Conservation (phyloP, 2,113 vertebrate genomes). For the Aepyceros melampus region DNA sequence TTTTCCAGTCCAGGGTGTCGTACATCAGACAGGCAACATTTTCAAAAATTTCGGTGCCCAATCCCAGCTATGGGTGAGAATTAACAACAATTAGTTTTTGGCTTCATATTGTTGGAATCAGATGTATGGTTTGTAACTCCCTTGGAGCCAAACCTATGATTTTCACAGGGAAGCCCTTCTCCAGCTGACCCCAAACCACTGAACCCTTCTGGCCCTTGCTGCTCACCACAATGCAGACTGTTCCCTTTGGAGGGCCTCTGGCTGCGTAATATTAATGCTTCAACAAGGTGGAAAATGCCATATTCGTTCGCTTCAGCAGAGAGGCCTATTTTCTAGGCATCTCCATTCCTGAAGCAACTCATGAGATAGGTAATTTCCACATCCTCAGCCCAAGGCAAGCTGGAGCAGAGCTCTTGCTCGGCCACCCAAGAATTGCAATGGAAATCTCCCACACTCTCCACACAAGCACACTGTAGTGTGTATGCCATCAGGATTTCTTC, state of each 20-base stretch:
- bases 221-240: background rate
- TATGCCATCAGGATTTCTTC: background rate
- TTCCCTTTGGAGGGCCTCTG: background rate
- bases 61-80: conserved; percentile 76
- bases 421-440: background rate
- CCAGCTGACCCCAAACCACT: background rate
- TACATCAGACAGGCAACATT: conserved; percentile 90
- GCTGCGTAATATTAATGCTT: background rate
- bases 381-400: background rate
- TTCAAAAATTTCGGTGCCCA: conserved; percentile 87
- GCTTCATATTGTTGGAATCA: background rate
- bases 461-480: accelerated
- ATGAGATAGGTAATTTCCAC: background rate
- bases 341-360: background rate
- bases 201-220: background rate
- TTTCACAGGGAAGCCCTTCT: background rate
- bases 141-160: background rate
- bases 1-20: conserved; percentile 88
- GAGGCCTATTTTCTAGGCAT: background rate
- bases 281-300: background rate
- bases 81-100: conserved; percentile 77
- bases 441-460: background rate
- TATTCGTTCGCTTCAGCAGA: background rate
- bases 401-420: background rate
- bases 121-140: background rate